These are phyloP conservation scores for Hippasteria phrygiana DNA, from an alignment of 53 echinoderm and acorn worm genomes.

Conservation along the genomic window DNA sequence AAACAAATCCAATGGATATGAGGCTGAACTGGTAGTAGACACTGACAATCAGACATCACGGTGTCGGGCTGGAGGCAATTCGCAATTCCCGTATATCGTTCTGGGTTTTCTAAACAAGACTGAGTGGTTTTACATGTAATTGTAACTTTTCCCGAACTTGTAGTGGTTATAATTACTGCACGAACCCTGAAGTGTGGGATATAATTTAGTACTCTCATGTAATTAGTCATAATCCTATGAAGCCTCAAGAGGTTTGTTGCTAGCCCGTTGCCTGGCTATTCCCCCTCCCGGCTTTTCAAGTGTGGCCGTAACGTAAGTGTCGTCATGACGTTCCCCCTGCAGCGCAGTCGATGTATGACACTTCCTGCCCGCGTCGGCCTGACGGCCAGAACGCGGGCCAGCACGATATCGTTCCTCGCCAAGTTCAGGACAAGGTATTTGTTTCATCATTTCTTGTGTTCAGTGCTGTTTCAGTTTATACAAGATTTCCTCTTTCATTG, in stretches of 20 bases:
- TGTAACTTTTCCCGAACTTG: neutral
- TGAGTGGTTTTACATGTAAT: neutral
- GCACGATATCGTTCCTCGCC: conserved; percentile 25
- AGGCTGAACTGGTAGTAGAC: neutral
- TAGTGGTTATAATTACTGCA: conserved; percentile 5
- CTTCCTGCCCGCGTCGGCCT: neutral
- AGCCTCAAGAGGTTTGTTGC: conserved; percentile 28
- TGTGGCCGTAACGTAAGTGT: conserved; percentile 13
- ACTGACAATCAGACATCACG: neutral
- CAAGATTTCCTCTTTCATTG: neutral
- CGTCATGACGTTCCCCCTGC: conserved; percentile 42
- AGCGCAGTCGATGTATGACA: conserved; percentile 37
- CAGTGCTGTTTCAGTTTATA: neutral
- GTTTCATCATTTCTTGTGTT: neutral
- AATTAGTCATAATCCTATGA: conserved; percentile 10
- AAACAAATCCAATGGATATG: neutral
- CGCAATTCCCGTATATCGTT: neutral
- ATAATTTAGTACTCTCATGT: conserved; percentile 16
- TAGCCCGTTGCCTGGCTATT: neutral
- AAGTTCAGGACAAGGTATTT: conserved; percentile 29
- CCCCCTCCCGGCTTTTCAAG: too few relatives aligned
- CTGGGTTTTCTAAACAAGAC: neutral
- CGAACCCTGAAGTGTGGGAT: conserved; percentile 5
- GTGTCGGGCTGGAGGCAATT: neutral
- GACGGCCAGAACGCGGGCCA: neutral